These are phyloP conservation scores for Hydropotes inermis DNA, from an alignment of 2,113 vertebrate genomes.

Conservation along the genomic window DNA sequence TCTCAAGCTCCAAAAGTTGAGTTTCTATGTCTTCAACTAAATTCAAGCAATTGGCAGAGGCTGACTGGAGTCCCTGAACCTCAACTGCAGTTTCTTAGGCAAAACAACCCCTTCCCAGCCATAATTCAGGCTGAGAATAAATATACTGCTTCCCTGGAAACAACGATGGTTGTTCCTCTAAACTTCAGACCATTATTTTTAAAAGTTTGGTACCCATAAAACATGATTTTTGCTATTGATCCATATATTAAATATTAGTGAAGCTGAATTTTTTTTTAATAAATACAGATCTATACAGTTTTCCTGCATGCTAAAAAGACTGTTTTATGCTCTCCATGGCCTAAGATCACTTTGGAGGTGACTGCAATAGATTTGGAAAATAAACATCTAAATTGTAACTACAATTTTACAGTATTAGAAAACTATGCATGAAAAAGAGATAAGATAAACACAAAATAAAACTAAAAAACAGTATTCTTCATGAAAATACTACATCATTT, in stretches of 20 bases:
- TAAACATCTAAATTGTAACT: not conserved
- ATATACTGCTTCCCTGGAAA: not conserved
- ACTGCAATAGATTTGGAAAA: not conserved
- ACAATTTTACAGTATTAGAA: not conserved
- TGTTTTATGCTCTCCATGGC: not conserved
- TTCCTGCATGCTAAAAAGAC: not conserved
- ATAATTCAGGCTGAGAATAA: not conserved
- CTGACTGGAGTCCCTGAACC: not conserved
- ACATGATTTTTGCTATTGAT: not conserved
- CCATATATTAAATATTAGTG: not conserved
- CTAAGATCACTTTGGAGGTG: not conserved
- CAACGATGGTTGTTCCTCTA: not conserved
- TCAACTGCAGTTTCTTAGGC: not conserved
- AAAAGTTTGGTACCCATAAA: not conserved
- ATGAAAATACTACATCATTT: constrained; percentile 3
- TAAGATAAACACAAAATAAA: constrained; percentile 1
- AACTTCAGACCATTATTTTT: not conserved
- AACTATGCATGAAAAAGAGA: not conserved
- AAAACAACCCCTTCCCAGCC: not conserved
- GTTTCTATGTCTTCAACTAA: not conserved
- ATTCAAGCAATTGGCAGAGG: not conserved
- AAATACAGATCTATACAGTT: not conserved
- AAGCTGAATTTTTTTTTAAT: not conserved
- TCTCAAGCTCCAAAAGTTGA: not conserved
- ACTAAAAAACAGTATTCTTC: not conserved